phyloP scores from a whole-genome alignment of 2,113 vertebrate species.

The Theristicus caerulescens region DNA sequence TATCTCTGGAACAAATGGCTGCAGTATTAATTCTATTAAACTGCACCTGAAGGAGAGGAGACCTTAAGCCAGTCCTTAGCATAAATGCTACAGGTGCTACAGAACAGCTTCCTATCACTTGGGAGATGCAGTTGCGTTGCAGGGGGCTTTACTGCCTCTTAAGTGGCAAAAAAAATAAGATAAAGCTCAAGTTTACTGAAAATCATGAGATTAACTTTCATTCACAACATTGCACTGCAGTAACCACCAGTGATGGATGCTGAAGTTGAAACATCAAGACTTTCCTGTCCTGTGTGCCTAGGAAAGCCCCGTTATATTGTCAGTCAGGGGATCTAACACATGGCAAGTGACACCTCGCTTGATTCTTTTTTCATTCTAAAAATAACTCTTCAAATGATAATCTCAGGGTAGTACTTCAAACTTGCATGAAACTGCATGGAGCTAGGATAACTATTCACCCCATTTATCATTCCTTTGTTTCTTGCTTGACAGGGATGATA shows the following conservation, averaged over 20 bases:
- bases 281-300: background rate
- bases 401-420: conserved; percentile 14
- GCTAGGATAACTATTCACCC: conserved; percentile 4
- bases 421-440: conserved; percentile 7
- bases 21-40: conserved; percentile 18
- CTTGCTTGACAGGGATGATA: conserved; percentile 32
- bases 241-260: background rate
- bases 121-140: conserved; percentile 14
- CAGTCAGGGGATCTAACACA: background rate
- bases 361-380: background rate
- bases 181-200: conserved; percentile 42
- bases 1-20: background rate
- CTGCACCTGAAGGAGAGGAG: background rate
- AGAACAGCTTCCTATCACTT: background rate
- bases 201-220: conserved; percentile 17
- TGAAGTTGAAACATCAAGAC: background rate
- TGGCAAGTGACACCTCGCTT: background rate
- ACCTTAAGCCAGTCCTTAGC: background rate
- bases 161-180: background rate
- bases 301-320: background rate
- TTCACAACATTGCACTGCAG: background rate
- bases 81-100: conserved; percentile 6
- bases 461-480: conserved; percentile 48
- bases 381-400: conserved; percentile 21
- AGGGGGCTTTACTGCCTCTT: background rate